phyloP scores from a whole-genome alignment of 2,113 vertebrate species.

The Marmota flaviventris region DNA sequence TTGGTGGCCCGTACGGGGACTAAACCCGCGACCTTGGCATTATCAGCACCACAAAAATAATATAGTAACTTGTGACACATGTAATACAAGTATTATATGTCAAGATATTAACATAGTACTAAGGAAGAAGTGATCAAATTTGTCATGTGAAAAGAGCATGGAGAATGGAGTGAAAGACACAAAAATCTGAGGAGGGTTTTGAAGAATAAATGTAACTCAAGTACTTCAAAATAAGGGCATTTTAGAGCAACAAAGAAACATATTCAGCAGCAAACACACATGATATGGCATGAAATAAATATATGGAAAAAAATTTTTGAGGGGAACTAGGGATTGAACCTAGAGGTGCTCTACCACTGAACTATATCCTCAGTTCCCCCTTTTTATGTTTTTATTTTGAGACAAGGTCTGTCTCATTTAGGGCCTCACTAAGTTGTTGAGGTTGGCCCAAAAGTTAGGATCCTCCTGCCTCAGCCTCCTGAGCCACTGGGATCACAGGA shows the following conservation, averaged over 20 bases:
- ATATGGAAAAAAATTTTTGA: not conserved
- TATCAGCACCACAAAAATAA: not conserved
- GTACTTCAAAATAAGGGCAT: not conserved
- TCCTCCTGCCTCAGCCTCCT: too few species aligned
- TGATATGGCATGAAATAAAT: not conserved
- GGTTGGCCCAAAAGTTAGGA: too few species aligned
- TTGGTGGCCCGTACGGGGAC: too few species aligned
- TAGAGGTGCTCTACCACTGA: too few species aligned
- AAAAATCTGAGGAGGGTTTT: not conserved
- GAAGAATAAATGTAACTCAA: not conserved
- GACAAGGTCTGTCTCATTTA: too few species aligned
- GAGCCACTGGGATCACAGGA: too few species aligned
- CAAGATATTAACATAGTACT: not conserved
- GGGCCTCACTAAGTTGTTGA: too few species aligned
- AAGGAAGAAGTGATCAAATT: not conserved
- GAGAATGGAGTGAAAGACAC: not conserved
- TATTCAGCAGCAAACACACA: not conserved
- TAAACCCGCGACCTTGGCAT: too few species aligned
- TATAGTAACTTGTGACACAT: not conserved
- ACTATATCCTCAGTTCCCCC: too few species aligned
- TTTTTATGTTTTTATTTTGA: too few species aligned
- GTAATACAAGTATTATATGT: not conserved
- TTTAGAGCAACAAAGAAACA: not conserved
- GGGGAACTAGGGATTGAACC: too few species aligned
- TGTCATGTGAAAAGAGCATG: not conserved